Conservation (phyloP, 2,797 vertebrate species). For the Chrysocyon brachyurus region DNA sequence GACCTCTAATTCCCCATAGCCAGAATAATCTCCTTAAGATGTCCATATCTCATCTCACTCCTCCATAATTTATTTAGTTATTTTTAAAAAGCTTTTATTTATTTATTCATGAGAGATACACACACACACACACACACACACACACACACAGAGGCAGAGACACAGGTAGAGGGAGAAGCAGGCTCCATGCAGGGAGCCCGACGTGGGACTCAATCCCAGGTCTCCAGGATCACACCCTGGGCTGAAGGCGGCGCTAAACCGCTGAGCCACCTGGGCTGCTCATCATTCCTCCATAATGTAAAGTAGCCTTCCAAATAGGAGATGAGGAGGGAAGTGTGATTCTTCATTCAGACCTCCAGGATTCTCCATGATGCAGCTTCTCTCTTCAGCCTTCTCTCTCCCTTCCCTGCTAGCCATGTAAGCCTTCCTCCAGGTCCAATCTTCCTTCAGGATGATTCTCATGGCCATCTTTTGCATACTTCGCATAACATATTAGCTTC, state of each 20-base stretch:
- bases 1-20: background rate
- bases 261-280: too few relatives aligned
- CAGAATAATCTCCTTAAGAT: background rate
- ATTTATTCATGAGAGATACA: too few relatives aligned
- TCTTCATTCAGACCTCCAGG: background rate
- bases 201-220: too few relatives aligned
- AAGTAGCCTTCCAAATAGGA: background rate
- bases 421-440: background rate
- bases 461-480: background rate
- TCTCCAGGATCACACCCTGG: too few relatives aligned
- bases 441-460: background rate
- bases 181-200: too few relatives aligned
- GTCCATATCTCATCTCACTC: background rate
- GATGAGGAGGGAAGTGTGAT: background rate
- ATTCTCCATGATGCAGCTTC: background rate
- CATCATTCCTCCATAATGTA: background rate
- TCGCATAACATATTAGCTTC: background rate
- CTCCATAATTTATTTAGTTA: background rate
- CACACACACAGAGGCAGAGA: too few relatives aligned
- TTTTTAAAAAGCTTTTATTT: too few relatives aligned
- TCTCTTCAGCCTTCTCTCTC: background rate
- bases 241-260: too few relatives aligned
- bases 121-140: too few relatives aligned
- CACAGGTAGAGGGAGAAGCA: too few relatives aligned
- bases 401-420: background rate